Percentiles rank a stretch among this genome's conserved stretches.
These are phyloP conservation scores for Volucella inanis DNA, from an alignment of 2,888 invertebrate species.

Conservation along the genomic window DNA sequence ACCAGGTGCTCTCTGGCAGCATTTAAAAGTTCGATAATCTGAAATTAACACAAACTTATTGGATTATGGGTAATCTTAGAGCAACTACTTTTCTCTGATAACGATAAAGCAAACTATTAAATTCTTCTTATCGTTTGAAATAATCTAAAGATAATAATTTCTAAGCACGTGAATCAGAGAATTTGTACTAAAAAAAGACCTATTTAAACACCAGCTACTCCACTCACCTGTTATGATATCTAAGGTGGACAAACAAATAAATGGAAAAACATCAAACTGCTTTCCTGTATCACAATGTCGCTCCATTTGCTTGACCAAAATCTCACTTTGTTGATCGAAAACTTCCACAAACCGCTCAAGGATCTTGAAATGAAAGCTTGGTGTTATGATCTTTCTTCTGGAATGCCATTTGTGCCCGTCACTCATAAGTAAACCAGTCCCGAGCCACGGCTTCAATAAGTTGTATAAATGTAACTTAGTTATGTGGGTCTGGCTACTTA, in stretches of 20 bases:
- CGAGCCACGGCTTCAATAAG: slow-evolving; percentile 79
- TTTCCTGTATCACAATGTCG: slow-evolving; percentile 81
- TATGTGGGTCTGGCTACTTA: slow-evolving; percentile 78
- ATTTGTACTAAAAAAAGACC: neutral
- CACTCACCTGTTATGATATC: slow-evolving; percentile 84
- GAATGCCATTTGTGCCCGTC: slow-evolving; percentile 85
- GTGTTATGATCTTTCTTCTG: slow-evolving; percentile 89
- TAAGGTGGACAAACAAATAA: slow-evolving; percentile 85
- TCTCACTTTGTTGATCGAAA: slow-evolving; percentile 86
- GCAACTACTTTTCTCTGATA: too few species aligned
- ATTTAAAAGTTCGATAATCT: too few species aligned
- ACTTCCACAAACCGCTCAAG: slow-evolving; percentile 88
- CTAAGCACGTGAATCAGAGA: too few species aligned
- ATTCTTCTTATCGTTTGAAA: too few species aligned
- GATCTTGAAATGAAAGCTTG: slow-evolving; percentile 91
- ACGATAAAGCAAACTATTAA: too few species aligned
- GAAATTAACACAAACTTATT: too few species aligned
- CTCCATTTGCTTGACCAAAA: slow-evolving; percentile 85
- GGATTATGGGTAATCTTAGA: too few species aligned
- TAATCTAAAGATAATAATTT: too few species aligned
- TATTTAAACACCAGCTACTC: neutral
- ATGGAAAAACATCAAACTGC: slow-evolving; percentile 85
- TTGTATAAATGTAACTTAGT: slow-evolving; percentile 79
- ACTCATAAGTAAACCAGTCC: slow-evolving; percentile 79
- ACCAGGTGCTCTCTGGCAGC: too few species aligned